A percentile compares a stretch with the other conserved stretches of the same genome.
Evolutionary conservation across 2,888 invertebrate species (phyloP).

Genomic region (Melinaea marsaeus): DNA sequence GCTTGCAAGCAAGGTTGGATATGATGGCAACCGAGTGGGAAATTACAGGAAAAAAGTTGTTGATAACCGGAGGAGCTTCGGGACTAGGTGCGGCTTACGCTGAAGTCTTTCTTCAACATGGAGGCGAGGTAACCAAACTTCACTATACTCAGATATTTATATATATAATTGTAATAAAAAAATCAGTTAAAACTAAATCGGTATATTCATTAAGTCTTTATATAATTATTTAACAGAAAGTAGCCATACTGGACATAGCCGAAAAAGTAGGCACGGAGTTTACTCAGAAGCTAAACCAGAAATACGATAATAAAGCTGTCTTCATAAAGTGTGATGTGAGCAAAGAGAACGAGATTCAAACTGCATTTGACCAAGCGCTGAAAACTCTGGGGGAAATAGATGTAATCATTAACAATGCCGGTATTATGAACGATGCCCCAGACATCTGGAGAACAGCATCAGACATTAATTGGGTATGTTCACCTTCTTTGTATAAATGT

Average conservation of each 20-base stretch:
- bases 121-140: constrained; percentile 42
- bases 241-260: constrained; percentile 47
- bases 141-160: not conserved
- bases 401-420: constrained; percentile 53
- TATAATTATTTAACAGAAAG: constrained; percentile 32
- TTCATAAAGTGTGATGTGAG: constrained; percentile 50
- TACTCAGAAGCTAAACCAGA: constrained; percentile 37
- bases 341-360: constrained; percentile 41
- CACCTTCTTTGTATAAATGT: not conserved
- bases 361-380: constrained; percentile 41
- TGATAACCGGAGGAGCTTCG: constrained; percentile 52
- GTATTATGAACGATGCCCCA: constrained; percentile 46
- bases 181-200: not conserved
- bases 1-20: not conserved
- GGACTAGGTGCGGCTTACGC: constrained; percentile 49
- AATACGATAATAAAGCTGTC: constrained; percentile 37
- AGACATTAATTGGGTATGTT: constrained; percentile 48
- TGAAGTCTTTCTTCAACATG: constrained; percentile 41
- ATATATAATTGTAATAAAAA: constrained; percentile 3
- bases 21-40: constrained; percentile 18
- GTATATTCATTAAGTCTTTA: too few relatives aligned
- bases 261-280: constrained; percentile 41
- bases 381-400: constrained; percentile 41
- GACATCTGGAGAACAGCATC: constrained; percentile 43
- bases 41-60: constrained; percentile 40